Conservation (phyloP, 2,888 invertebrate species). For the Eretmocerus hayati region DNA sequence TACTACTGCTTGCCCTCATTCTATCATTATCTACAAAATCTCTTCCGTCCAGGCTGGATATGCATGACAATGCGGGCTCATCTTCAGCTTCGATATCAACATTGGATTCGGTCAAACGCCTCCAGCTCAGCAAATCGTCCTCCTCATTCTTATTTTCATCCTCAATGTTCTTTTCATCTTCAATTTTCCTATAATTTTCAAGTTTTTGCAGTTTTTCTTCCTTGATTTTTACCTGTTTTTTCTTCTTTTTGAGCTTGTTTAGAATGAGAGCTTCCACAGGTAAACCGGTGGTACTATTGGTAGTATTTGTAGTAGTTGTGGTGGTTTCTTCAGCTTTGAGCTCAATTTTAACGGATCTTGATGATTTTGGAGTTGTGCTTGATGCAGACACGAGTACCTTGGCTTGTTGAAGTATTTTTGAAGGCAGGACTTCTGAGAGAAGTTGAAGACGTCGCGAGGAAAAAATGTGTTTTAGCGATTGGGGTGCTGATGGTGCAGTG, state of each 20-base stretch:
- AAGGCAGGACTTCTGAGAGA: conserved; percentile 14
- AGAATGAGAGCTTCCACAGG: not conserved
- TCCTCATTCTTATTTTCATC: conserved; percentile 3
- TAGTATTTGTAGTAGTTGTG: not conserved
- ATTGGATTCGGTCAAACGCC: not conserved
- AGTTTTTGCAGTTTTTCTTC: no score
- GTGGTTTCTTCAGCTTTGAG: not conserved
- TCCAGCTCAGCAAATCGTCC: conserved; percentile 30
- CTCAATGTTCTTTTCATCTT: not conserved
- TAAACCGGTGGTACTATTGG: no score
- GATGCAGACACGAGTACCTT: conserved; percentile 2
- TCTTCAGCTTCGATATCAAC: conserved; percentile 14
- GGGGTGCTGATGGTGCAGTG: conserved; percentile 1
- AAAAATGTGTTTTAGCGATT: conserved; percentile 5
- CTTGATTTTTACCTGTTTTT: not conserved
- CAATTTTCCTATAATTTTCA: not conserved
- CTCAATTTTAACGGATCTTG: not conserved
- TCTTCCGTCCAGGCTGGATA: conserved; percentile 8
- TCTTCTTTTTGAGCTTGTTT: not conserved
- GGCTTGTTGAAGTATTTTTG: conserved; percentile 6
- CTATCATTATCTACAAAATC: conserved; percentile 9
- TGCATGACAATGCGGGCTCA: conserved; percentile 8
- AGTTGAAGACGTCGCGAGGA: conserved; percentile 13
- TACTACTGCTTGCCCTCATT: not conserved
- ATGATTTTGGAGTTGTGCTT: not conserved